A percentile compares a stretch with the other conserved stretches of the same genome.
These are phyloP conservation scores for Timema cristinae DNA, from an alignment of 2,888 invertebrate species.

Conservation along the genomic window DNA sequence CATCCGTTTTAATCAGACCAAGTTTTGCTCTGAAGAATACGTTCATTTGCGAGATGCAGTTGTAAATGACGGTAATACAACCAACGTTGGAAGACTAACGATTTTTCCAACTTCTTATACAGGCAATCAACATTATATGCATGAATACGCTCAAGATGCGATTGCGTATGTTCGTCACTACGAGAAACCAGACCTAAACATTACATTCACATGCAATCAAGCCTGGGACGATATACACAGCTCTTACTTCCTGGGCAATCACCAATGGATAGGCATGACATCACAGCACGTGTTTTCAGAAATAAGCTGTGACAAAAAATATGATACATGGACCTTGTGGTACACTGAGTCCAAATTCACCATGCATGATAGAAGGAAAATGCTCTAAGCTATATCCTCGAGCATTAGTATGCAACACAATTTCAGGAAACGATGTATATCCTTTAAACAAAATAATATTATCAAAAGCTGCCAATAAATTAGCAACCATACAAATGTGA, in stretches of 20 bases:
- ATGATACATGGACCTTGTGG: conserved; percentile 36
- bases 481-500: conserved; percentile 11
- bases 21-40: conserved; percentile 1
- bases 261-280: no score
- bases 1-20: neutral
- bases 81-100: no score
- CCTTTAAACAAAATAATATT: no score
- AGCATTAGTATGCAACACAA: conserved; percentile 16
- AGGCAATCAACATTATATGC: neutral
- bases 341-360: conserved; percentile 28
- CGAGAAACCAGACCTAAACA: neutral
- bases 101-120: neutral
- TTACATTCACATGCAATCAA: neutral
- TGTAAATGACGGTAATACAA: no score
- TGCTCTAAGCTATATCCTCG: conserved; percentile 18
- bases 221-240: no score
- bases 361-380: conserved; percentile 20
- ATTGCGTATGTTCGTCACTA: neutral
- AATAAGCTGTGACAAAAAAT: no score
- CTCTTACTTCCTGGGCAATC: no score
- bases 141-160: conserved; percentile 9
- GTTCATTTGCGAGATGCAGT: conserved; percentile 2
- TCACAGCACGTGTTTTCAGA: no score
- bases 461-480: conserved; percentile 7
- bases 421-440: conserved; percentile 18